phyloP scores from a whole-genome alignment of 2,113 vertebrate genomes.

The Nothobranchius kuhntae region DNA sequence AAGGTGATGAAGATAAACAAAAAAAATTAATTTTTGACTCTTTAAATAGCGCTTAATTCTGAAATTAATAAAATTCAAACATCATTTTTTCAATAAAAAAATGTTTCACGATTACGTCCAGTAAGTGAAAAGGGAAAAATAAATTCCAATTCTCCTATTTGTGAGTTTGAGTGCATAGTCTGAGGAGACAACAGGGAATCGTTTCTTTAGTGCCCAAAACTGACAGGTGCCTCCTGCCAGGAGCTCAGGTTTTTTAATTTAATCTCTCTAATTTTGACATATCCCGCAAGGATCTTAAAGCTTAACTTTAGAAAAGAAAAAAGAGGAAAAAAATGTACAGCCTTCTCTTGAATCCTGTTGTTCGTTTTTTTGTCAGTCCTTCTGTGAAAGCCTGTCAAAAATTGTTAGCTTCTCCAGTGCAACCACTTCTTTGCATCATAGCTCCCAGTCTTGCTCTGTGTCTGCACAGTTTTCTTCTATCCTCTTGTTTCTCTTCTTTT shows the following conservation, averaged over 20 bases:
- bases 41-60: conserved; percentile 10
- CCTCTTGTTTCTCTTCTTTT: conserved; percentile 86
- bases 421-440: conserved; percentile 95
- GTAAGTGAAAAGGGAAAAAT: conserved; percentile 29
- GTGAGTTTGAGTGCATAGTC: conserved; percentile 7
- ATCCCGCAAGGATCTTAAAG: conserved; percentile 69
- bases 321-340: conserved; percentile 67
- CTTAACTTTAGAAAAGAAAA: conserved; percentile 60
- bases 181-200: conserved; percentile 44
- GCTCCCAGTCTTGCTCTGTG: conserved; percentile 89
- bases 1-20: conserved; percentile 2
- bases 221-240: conserved; percentile 64
- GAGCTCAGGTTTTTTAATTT: conserved; percentile 63
- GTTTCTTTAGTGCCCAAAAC: conserved; percentile 39
- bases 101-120: background rate
- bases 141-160: conserved; percentile 56
- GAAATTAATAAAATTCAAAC: no score
- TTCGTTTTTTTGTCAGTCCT: conserved; percentile 76
- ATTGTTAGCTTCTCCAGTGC: conserved; percentile 91
- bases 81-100: no score
- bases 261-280: conserved; percentile 75
- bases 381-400: conserved; percentile 91
- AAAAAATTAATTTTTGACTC: conserved; percentile 28
- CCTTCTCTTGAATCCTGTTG: conserved; percentile 76
- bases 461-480: conserved; percentile 85